Conservation (phyloP, 2,113 vertebrate species). For the Sarotherodon lohbergeri region DNA sequence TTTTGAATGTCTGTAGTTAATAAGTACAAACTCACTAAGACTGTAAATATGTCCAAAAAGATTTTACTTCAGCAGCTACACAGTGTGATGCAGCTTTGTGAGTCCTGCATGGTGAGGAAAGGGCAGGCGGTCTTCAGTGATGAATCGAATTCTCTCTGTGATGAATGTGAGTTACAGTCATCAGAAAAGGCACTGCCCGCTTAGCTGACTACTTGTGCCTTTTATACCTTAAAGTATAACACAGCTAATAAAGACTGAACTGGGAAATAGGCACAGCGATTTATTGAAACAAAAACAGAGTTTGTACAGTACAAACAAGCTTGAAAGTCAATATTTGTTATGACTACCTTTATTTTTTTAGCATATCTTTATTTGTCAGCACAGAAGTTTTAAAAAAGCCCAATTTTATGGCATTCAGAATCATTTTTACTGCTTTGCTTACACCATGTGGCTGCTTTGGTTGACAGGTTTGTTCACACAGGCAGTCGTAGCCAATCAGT, state of each 20-base stretch:
- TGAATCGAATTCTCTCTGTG: neutral
- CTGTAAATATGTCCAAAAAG: neutral
- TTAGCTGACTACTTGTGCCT: neutral
- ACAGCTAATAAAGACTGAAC: neutral
- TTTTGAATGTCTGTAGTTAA: neutral
- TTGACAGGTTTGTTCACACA: neutral
- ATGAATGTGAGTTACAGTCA: neutral
- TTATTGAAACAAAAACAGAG: neutral
- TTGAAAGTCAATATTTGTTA: neutral
- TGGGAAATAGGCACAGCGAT: neutral
- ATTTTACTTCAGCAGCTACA: neutral
- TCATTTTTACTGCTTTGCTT: neutral
- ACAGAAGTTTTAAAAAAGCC: neutral
- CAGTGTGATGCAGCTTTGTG: neutral
- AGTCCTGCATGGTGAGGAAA: neutral
- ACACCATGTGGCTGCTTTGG: neutral
- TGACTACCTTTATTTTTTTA: neutral
- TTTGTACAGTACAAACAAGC: neutral
- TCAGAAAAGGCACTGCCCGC: neutral
- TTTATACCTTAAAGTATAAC: neutral
- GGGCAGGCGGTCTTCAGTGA: neutral
- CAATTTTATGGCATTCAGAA: neutral
- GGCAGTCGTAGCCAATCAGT: neutral
- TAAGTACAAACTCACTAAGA: neutral
- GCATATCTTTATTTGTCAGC: neutral